Evolutionary conservation across 2,113 vertebrate genomes (phyloP).

Genomic region (Ia io): DNA sequence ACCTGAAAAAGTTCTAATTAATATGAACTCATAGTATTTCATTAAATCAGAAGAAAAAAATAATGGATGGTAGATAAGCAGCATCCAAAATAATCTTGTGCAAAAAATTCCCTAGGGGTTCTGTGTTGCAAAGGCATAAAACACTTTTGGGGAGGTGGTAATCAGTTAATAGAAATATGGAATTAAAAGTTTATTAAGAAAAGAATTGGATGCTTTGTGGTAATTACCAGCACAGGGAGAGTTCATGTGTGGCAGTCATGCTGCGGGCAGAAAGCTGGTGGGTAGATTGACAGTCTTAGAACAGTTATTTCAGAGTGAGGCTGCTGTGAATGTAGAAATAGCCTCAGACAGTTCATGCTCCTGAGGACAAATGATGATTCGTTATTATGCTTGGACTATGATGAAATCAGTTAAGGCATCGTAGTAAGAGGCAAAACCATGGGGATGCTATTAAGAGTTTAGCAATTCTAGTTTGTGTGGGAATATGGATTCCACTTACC

Average conservation of each 20-base stretch:
- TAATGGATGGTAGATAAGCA: background rate
- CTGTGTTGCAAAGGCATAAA: background rate
- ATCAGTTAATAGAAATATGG: slow-evolving; percentile 30
- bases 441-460: slow-evolving; percentile 70
- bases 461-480: slow-evolving; percentile 58
- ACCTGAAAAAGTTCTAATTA: background rate
- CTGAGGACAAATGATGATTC: slow-evolving; percentile 55
- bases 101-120: slow-evolving; percentile 24
- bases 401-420: slow-evolving; percentile 53
- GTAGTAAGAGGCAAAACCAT: slow-evolving; percentile 34
- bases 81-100: slow-evolving; percentile 3
- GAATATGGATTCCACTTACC: slow-evolving; percentile 67
- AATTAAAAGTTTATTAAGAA: slow-evolving; percentile 41
- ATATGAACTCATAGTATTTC: background rate
- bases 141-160: background rate
- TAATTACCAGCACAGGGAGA: slow-evolving; percentile 33
- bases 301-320: slow-evolving; percentile 26
- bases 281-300: slow-evolving; percentile 52
- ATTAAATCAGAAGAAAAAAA: background rate
- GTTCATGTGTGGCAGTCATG: background rate
- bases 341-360: slow-evolving; percentile 52
- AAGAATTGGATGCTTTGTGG: slow-evolving; percentile 26
- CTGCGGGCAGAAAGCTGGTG: slow-evolving; percentile 18
- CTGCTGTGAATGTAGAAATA: slow-evolving; percentile 51
- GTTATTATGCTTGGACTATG: slow-evolving; percentile 64